Percentiles rank a stretch among this genome's conserved stretches.
Evolutionary conservation across 2,113 vertebrate genomes (phyloP).

Genomic region (Lycaon pictus): DNA sequence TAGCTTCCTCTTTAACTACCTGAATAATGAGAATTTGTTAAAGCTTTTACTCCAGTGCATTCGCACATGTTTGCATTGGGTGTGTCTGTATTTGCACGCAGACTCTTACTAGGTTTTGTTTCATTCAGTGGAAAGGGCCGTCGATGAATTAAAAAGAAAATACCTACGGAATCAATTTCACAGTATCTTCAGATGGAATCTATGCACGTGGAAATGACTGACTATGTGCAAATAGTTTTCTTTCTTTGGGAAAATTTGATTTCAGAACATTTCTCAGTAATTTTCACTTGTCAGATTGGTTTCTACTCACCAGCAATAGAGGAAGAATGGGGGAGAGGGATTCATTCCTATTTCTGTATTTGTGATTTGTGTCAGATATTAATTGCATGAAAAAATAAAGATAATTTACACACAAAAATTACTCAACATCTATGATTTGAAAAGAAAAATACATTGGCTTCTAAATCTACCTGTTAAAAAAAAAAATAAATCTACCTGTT

Average conservation of each 20-base stretch:
- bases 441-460: constrained; percentile 73
- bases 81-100: not conserved
- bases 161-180: constrained; percentile 56
- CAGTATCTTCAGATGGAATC: constrained; percentile 79
- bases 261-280: constrained; percentile 81
- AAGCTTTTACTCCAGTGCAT: constrained; percentile 75
- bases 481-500: not conserved
- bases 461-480: constrained; percentile 19
- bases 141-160: constrained; percentile 80
- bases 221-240: constrained; percentile 75
- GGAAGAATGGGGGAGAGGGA: constrained; percentile 59
- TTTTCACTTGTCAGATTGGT: constrained; percentile 83
- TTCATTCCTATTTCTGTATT: constrained; percentile 75
- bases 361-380: constrained; percentile 81
- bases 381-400: constrained; percentile 65
- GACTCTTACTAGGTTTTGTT: not conserved
- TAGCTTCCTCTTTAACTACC: constrained; percentile 87
- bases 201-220: constrained; percentile 73
- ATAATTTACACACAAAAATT: constrained; percentile 67
- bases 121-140: constrained; percentile 37
- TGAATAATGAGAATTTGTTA: constrained; percentile 89
- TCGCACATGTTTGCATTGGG: constrained; percentile 68
- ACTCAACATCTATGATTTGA: constrained; percentile 34
- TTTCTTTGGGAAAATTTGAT: constrained; percentile 79
- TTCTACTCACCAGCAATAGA: constrained; percentile 81